Percentiles rank a stretch among this genome's conserved stretches.
These are phyloP conservation scores for Camelus dromedarius DNA, from an alignment of 2,113 vertebrate species.

Conservation along the genomic window DNA sequence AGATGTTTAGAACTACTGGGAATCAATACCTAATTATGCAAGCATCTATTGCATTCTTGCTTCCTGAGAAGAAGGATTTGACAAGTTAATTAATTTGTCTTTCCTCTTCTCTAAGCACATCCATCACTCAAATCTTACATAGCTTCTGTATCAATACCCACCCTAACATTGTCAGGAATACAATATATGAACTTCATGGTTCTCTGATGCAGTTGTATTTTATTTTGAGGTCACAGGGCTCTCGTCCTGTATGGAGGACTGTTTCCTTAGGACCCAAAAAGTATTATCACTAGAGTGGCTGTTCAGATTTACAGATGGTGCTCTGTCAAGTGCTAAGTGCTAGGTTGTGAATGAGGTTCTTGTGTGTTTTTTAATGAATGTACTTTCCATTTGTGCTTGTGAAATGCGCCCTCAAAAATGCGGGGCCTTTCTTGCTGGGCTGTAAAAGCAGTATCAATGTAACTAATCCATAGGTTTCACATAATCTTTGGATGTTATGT, in stretches of 20 bases:
- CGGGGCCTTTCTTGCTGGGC: neutral
- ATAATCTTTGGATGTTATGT: neutral
- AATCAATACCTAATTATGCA: conserved; percentile 77
- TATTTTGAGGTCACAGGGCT: neutral
- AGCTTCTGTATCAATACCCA: neutral
- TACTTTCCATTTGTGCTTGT: neutral
- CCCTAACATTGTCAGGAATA: conserved; percentile 6
- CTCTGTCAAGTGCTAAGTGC: neutral
- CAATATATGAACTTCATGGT: neutral
- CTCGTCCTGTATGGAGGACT: neutral
- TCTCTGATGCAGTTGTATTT: neutral
- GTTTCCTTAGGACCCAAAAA: neutral
- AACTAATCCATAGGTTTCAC: neutral
- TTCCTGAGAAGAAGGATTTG: conserved; percentile 41
- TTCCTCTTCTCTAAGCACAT: conserved; percentile 58
- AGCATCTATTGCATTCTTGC: conserved; percentile 50
- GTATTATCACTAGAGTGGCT: neutral
- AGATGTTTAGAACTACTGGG: conserved; percentile 54
- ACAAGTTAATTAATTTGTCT: conserved; percentile 77
- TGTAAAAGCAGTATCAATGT: neutral
- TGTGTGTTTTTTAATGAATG: neutral
- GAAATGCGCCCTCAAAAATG: neutral
- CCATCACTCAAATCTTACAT: conserved; percentile 59
- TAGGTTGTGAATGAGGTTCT: neutral
- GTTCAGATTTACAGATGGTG: neutral